Base-by-base conservation (phyloP, 2,797 vertebrate species). In the Lagodon rhomboides region DNA sequence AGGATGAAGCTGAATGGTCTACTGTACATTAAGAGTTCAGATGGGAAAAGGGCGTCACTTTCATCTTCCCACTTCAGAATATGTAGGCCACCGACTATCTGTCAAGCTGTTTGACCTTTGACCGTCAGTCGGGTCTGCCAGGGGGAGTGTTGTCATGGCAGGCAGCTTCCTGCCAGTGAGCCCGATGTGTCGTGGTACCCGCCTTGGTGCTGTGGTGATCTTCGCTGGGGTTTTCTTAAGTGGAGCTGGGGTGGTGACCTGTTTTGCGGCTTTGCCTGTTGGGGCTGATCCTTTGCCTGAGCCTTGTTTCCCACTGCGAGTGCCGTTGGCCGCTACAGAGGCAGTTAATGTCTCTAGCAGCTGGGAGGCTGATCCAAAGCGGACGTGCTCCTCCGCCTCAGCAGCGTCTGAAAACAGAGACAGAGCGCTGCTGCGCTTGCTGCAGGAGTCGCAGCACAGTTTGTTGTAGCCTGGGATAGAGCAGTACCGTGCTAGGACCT, bases 381-480 rank as follows among this genome's bases (percentile, higher is more conserved):
- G 85, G 0, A 88, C 78, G 0, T 94, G 95, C 18, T 95, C 94
- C 0, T 95, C 92, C 0, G 80, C 87, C 68, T 95, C 96, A 0
- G 95, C 93, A 0, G 95, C 94, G 80, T 96, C 94, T 0, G 95
- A 91, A 38, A 96, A 93, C 84, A 95, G 77, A 0, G 96, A 93
- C 25, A 95, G 77, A 5, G 94, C 93, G 23, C 94, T 89, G 5
- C 90, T 81, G 58, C 96, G 96, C 71, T 91, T 96, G 87, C 93
- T 89, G 81, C 98, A 99, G 0, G 98, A 98, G 74, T 98, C 97
- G 1, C 98, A 99, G 79, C 98, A 99, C 46, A 99, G 89, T 74
- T 97, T 99, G 85, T 95, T 96, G 90, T 99, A 99, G 58, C 97
- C 98, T 0, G 98, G 98, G 25, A 99, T 99, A 51, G 98, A 99